Percentiles rank a stretch among this genome's conserved stretches.
These are phyloP conservation scores for Xyrauchen texanus DNA, from an alignment of 2,113 vertebrate genomes.

Conservation along the genomic window DNA sequence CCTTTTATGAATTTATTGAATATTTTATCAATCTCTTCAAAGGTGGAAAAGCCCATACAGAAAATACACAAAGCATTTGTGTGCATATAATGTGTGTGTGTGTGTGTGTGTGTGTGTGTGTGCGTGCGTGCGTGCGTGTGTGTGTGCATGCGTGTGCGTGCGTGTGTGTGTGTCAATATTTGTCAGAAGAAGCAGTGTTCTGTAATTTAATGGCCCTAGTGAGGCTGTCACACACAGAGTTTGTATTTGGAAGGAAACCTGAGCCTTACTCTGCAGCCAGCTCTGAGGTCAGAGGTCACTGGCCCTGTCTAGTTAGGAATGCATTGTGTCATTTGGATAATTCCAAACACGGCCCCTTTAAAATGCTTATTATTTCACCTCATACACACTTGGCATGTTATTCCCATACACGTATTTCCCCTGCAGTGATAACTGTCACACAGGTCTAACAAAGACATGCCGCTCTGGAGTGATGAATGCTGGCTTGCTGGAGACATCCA, in stretches of 20 bases:
- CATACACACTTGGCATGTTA: constrained; percentile 33
- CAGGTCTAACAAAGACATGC: constrained; percentile 32
- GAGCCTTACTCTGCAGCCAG: constrained; percentile 44
- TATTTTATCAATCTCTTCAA: not conserved
- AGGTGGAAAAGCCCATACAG: not conserved
- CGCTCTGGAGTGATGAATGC: constrained; percentile 18
- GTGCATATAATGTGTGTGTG: too few species aligned
- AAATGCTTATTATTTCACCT: constrained; percentile 48
- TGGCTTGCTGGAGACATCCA: constrained; percentile 35
- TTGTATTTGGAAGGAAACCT: constrained; percentile 54
- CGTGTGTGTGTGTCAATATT: constrained; percentile 17
- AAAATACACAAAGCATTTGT: not conserved
- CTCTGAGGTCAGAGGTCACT: constrained; percentile 50
- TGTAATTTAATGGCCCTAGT: constrained; percentile 44
- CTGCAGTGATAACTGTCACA: constrained; percentile 28
- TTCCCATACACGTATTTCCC: constrained; percentile 15
- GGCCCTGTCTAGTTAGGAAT: constrained; percentile 60
- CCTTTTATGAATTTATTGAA: too few species aligned
- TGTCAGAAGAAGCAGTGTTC: constrained; percentile 20
- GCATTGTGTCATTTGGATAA: constrained; percentile 52
- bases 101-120: too few species aligned
- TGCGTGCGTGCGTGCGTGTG: too few species aligned
- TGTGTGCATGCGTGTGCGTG: not conserved
- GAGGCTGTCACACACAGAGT: constrained; percentile 50
- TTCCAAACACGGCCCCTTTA: constrained; percentile 39